Percentiles rank a stretch among this genome's conserved stretches.
Evolutionary conservation across 1,140 invertebrate species (phyloP).

Genomic region (Trachymyrmex cornetzi): DNA sequence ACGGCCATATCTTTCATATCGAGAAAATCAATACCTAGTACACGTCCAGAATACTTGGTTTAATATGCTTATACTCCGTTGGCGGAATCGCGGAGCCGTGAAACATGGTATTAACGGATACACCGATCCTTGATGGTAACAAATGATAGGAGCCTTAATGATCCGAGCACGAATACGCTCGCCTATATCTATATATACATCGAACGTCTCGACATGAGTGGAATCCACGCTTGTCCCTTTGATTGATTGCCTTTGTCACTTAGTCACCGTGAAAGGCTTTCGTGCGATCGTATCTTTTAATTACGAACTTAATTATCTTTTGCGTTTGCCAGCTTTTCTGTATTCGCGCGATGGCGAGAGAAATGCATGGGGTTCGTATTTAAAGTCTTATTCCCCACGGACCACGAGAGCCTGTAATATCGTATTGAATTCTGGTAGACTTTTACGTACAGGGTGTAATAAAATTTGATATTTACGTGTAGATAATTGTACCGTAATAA

Average conservation of each 20-base stretch:
- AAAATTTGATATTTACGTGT: conserved; percentile 21
- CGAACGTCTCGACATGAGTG: conserved; percentile 69
- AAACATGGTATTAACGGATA: conserved; percentile 82
- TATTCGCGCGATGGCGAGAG: conserved; percentile 36
- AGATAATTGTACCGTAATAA: conserved; percentile 10
- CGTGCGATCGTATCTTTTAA: conserved; percentile 78
- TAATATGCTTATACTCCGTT: conserved; percentile 80
- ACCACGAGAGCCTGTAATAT: conserved; percentile 44
- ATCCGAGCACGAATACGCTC: conserved; percentile 71
- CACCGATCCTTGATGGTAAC: conserved; percentile 81
- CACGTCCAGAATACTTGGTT: conserved; percentile 75
- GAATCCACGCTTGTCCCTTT: conserved; percentile 77
- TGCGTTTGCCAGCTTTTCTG: conserved; percentile 60
- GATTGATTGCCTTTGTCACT: conserved; percentile 84
- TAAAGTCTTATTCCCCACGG: conserved; percentile 79
- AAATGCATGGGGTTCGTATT: conserved; percentile 62
- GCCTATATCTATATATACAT: conserved; percentile 46
- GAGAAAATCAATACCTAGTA: conserved; percentile 64
- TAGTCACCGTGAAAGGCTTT: conserved; percentile 76
- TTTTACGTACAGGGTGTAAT: conserved; percentile 63
- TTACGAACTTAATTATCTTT: conserved; percentile 81
- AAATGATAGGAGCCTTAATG: conserved; percentile 83
- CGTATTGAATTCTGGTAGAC: conserved; percentile 49
- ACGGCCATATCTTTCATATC: conserved; percentile 46
- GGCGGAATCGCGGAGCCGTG: conserved; percentile 79